Evolutionary conservation across 2,888 invertebrate genomes (phyloP).

Genomic region (Cotesia congregata): DNA sequence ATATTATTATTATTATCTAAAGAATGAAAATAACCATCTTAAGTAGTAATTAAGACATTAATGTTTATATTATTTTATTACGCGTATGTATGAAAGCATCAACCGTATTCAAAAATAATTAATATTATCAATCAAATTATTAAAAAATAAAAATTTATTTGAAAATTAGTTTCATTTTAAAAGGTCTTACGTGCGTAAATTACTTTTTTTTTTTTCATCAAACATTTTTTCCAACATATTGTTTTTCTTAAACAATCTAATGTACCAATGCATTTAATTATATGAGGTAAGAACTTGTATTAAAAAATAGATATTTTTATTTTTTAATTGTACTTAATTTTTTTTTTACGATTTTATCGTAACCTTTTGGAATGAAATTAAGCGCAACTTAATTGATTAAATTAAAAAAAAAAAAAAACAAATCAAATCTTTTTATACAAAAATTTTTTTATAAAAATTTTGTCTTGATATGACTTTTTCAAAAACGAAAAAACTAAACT

Average conservation of each 20-base stretch:
- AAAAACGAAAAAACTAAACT: conserved; percentile 14
- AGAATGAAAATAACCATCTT: conserved; percentile 58
- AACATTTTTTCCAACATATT: conserved; percentile 37
- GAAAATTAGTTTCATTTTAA: conserved; percentile 56
- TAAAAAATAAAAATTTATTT: conserved; percentile 43
- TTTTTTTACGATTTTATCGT: conserved; percentile 36
- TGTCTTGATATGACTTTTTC: conserved; percentile 57
- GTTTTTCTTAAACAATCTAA: conserved; percentile 35
- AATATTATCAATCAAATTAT: conserved; percentile 43
- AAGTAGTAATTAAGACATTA: conserved; percentile 62
- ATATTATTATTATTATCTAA: conserved; percentile 27
- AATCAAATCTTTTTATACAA: conserved; percentile 19
- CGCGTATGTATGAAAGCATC: conserved; percentile 45
- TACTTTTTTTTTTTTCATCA: conserved; percentile 37
- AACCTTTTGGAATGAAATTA: conserved; percentile 59
- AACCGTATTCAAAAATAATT: conserved; percentile 35
- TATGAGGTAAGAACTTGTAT: conserved; percentile 16
- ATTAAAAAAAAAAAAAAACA: conserved; percentile 6
- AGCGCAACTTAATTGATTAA: neutral
- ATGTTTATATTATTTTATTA: conserved; percentile 57
- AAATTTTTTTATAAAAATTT: conserved; percentile 43
- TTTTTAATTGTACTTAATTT: conserved; percentile 41
- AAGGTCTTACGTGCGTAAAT: conserved; percentile 53
- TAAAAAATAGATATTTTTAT: conserved; percentile 28
- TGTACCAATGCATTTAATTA: conserved; percentile 46